Base-by-base conservation (phyloP, 2,113 vertebrate species). In the Actenoides hombroni region DNA sequence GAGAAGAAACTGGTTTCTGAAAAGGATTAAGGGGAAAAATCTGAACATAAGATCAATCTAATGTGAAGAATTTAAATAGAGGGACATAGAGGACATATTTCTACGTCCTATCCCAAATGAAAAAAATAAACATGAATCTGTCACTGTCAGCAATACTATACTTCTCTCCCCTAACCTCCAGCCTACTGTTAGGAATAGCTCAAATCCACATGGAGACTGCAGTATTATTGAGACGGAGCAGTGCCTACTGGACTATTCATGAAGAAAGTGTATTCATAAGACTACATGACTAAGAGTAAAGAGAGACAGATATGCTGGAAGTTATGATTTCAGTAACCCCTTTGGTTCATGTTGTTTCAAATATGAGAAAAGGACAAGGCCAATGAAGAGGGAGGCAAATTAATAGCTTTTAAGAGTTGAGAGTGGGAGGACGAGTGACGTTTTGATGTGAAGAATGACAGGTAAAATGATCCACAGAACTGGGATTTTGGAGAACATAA, bases 391-490 rank as follows among this genome's bases (percentile, higher is more conserved):
- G 29, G 28, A 79, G 29, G 69, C 26, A 93, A 95, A 96, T 90
- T 83, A 95, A 83, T 44, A 94, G 82, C 82, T 96, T 92, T 93
- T 92, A 92, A 80, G 79, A 92, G 44, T 56, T 67, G 54, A 61
- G 92, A 92, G 90, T 95, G 76, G 88, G 90, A 96, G 88, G 73
- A 86, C 1, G 18, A 96, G 15, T 71, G 92, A 93, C 76, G 68
- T 86, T 94, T 90, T 51, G 85, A 90, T 61, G 70, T 85, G 60
- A 90, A 91, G 76, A 95, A 74, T 92, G 94, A 95, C 68, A 95
- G 74, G 77, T 51, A 89, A 94, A 97, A 92, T 23, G 35, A 95
- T 92, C 68, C 60, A 91, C 76, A 90, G 92, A 95, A 96, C 23
- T 78, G 73, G 69, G 68, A 90, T 95, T 94, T 90, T 49, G 73